Evolutionary conservation across 2,888 invertebrate species (phyloP).

Genomic region (Meteorus cinctellus): DNA sequence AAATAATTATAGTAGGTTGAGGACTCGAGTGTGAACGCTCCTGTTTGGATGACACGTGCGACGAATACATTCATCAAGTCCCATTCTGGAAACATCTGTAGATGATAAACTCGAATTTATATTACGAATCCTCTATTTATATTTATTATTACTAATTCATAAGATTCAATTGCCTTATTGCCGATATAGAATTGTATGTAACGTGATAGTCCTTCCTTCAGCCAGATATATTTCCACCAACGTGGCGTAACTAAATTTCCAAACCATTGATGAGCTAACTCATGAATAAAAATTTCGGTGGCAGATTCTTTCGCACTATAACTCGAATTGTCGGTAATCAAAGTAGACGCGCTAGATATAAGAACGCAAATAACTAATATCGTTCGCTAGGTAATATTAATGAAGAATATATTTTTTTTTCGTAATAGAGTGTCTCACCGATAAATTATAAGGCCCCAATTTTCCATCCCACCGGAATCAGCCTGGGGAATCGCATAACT

Average conservation of each 20-base stretch:
- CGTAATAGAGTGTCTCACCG: constrained; percentile 66
- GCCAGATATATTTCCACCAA: constrained; percentile 65
- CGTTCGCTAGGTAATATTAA: background rate
- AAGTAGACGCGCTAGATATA: constrained; percentile 9
- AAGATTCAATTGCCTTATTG: constrained; percentile 56
- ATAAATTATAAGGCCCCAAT: constrained; percentile 91
- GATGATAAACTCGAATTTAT: background rate
- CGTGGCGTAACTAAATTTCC: constrained; percentile 64
- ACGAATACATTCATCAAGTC: constrained; percentile 54
- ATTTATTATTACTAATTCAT: too few species aligned
- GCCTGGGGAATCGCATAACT: constrained; percentile 84
- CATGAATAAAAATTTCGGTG: constrained; percentile 69
- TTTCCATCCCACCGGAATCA: constrained; percentile 93
- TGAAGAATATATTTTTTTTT: background rate
- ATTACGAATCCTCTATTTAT: too few species aligned
- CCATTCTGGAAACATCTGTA: constrained; percentile 49
- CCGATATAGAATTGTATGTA: constrained; percentile 73
- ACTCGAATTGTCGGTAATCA: background rate
- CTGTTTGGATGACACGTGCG: constrained; percentile 51
- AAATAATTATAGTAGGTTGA: constrained; percentile 44
- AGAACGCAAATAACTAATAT: background rate
- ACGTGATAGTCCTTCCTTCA: constrained; percentile 73
- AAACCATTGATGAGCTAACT: constrained; percentile 74
- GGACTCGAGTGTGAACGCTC: constrained; percentile 49
- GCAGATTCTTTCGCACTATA: background rate